Evolutionary conservation across 2,113 vertebrate species (phyloP).

Genomic region (Neotragus pygmaeus): DNA sequence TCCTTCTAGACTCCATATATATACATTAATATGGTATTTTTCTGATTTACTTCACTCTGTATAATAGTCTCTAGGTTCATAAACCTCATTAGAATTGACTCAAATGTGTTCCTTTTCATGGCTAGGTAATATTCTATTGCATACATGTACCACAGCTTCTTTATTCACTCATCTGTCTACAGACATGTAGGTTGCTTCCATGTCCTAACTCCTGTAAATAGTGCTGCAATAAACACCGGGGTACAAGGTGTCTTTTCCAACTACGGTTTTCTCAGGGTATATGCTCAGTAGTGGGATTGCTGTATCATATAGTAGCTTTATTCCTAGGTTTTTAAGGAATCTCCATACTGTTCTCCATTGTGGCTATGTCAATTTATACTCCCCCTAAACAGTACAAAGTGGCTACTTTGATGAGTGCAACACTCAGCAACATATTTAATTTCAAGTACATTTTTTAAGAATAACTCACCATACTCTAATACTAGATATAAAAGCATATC

Average conservation of each 20-base stretch:
- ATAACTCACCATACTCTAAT: background rate
- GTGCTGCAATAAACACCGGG: background rate
- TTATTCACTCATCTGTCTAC: background rate
- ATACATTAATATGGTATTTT: background rate
- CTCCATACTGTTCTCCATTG: background rate
- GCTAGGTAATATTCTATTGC: background rate
- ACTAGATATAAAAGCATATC: background rate
- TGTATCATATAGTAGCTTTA: background rate
- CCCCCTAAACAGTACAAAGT: background rate
- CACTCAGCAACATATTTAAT: background rate
- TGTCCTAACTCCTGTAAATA: background rate
- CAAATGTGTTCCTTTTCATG: background rate
- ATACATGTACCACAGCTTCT: background rate
- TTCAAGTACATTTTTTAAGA: background rate
- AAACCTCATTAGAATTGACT: background rate
- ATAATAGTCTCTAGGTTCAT: background rate
- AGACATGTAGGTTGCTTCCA: background rate
- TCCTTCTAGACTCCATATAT: background rate
- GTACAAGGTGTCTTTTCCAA: background rate
- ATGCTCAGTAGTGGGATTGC: background rate
- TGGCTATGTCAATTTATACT: background rate
- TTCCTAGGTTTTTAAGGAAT: background rate
- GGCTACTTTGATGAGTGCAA: background rate
- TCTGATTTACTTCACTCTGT: background rate
- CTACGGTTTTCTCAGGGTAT: background rate